Evolutionary conservation across 2,888 invertebrate species (phyloP).

Genomic region (Slavum lentiscoides): DNA sequence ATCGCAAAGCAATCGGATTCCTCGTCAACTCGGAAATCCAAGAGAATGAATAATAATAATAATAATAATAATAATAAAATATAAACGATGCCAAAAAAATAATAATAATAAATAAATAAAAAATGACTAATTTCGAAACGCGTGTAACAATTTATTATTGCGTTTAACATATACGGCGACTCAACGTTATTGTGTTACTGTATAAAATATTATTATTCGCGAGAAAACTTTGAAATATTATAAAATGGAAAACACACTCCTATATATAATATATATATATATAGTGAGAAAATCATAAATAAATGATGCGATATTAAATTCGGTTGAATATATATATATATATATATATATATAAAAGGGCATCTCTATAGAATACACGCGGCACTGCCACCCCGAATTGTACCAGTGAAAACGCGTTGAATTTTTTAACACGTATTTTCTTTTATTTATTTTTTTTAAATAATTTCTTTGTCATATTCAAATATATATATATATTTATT

Average conservation of each 20-base stretch:
- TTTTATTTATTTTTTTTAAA: background rate
- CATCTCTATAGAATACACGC: constrained; percentile 6
- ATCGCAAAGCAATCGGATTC: no score
- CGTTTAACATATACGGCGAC: no score
- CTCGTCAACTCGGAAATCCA: no score
- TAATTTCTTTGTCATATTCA: background rate
- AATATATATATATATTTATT: no score
- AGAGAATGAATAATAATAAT: no score
- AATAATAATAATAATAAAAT: no score
- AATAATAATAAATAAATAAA: no score
- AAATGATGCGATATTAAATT: constrained; percentile 26
- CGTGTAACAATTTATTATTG: no score
- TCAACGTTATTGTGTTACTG: background rate
- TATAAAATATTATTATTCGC: background rate
- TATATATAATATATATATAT: background rate
- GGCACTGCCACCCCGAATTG: background rate
- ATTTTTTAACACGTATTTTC: background rate
- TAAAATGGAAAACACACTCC: background rate
- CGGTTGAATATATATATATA: constrained; percentile 3
- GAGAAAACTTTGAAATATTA: background rate
- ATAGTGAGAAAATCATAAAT: constrained; percentile 11
- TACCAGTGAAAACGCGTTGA: constrained; percentile 6
- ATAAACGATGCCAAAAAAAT: no score
- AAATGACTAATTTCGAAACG: no score
- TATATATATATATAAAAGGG: constrained; percentile 8